These are phyloP conservation scores for Sterrhoptilus dennistouni DNA, from an alignment of 2,113 vertebrate species.

Conservation along the genomic window DNA sequence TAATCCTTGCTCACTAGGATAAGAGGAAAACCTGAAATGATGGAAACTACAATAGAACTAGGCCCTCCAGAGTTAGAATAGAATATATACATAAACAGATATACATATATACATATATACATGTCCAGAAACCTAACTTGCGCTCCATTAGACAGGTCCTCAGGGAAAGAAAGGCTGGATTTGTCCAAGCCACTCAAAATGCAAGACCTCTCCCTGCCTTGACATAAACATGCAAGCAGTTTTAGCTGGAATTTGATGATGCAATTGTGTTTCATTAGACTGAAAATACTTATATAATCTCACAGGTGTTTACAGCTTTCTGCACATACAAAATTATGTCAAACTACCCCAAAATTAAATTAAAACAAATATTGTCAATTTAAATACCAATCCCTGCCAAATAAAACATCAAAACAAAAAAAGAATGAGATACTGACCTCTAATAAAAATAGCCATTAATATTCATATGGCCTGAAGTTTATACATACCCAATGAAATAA, in stretches of 20 bases:
- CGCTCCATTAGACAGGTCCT: neutral
- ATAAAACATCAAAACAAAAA: neutral
- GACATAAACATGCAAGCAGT: neutral
- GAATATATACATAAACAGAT: too few species aligned
- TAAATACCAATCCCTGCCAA: neutral
- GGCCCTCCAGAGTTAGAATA: neutral
- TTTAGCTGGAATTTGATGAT: neutral
- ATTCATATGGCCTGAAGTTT: neutral
- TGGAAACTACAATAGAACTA: neutral
- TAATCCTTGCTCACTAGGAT: neutral
- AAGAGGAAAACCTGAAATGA: neutral
- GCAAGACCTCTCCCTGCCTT: neutral
- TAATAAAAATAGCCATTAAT: neutral
- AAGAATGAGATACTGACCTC: neutral
- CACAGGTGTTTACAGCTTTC: neutral
- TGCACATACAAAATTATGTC: neutral
- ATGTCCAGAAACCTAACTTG: neutral
- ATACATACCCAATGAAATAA: neutral
- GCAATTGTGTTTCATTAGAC: neutral
- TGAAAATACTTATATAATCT: neutral
- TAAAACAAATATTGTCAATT: neutral
- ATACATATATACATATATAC: neutral
- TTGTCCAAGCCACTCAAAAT: neutral
- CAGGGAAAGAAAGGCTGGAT: neutral
- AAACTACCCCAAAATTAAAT: neutral